phyloP scores from a whole-genome alignment of 2,888 invertebrate genomes.

The Eremobia ochroleuca region DNA sequence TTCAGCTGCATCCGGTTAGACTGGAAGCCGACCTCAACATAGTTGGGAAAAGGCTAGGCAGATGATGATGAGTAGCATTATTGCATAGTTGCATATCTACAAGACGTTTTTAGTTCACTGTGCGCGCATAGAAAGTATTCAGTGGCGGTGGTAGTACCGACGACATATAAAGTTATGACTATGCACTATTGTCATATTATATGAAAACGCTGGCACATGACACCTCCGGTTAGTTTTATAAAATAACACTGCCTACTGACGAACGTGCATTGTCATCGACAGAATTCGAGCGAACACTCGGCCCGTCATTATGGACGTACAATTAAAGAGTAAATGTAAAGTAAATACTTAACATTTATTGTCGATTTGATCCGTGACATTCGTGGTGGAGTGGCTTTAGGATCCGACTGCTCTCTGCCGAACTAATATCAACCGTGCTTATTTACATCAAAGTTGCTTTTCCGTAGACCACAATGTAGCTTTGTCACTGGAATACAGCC shows the following conservation, averaged over 20 bases:
- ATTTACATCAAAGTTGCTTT: constrained; percentile 58
- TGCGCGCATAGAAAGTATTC: background rate
- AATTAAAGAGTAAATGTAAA: constrained; percentile 89
- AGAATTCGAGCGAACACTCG: constrained; percentile 81
- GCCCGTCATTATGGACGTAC: constrained; percentile 79
- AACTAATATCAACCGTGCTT: constrained; percentile 48
- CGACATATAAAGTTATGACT: constrained; percentile 62
- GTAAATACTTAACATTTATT: constrained; percentile 88
- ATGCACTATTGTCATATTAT: constrained; percentile 55
- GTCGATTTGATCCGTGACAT: constrained; percentile 87
- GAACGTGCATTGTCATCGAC: constrained; percentile 84
- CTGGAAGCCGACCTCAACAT: too few relatives aligned
- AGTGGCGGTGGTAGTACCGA: constrained; percentile 9
- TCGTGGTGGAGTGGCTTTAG: constrained; percentile 75
- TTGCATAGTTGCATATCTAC: background rate
- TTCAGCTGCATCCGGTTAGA: too few relatives aligned
- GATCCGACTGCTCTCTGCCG: constrained; percentile 30
- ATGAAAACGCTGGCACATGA: constrained; percentile 50
- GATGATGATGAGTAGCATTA: too few relatives aligned
- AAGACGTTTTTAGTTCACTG: background rate
- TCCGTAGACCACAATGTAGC: constrained; percentile 67
- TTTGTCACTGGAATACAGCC: constrained; percentile 79
- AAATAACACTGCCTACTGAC: constrained; percentile 81
- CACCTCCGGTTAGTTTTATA: constrained; percentile 70
- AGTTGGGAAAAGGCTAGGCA: too few relatives aligned